phyloP scores from a whole-genome alignment of 92 coral and sea anemone species.

The Porites lobata region DNA sequence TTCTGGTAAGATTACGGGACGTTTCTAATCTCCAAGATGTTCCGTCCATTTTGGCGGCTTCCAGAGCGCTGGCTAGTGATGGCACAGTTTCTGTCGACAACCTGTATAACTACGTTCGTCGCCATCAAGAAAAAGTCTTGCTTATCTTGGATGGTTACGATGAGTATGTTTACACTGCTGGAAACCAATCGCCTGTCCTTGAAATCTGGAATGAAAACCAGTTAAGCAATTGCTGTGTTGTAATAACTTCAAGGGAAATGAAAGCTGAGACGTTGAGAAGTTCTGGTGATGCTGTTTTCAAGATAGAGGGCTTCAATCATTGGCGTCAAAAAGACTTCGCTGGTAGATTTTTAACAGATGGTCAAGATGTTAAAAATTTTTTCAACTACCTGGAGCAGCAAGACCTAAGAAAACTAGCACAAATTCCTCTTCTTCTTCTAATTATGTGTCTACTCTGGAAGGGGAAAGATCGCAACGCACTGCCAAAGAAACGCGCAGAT shows the following conservation, averaged over 20 bases:
- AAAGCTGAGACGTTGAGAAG: background rate
- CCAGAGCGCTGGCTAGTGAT: background rate
- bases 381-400: background rate
- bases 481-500: background rate
- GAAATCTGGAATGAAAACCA: background rate
- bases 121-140: conserved; percentile 6
- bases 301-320: background rate
- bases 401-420: background rate
- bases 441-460: background rate
- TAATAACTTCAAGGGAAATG: background rate
- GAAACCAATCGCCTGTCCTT: background rate
- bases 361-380: background rate
- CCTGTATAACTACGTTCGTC: background rate
- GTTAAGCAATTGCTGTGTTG: background rate
- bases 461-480: background rate
- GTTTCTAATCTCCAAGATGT: background rate
- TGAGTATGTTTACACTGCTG: background rate
- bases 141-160: conserved; percentile 20
- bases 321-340: background rate
- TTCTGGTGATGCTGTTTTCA: background rate
- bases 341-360: background rate
- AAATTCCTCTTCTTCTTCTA: conserved; percentile 12
- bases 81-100: background rate
- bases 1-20: background rate
- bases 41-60: background rate